Evolutionary conservation across 2,888 invertebrate species (phyloP).

Genomic region (Drosophila rellima): DNA sequence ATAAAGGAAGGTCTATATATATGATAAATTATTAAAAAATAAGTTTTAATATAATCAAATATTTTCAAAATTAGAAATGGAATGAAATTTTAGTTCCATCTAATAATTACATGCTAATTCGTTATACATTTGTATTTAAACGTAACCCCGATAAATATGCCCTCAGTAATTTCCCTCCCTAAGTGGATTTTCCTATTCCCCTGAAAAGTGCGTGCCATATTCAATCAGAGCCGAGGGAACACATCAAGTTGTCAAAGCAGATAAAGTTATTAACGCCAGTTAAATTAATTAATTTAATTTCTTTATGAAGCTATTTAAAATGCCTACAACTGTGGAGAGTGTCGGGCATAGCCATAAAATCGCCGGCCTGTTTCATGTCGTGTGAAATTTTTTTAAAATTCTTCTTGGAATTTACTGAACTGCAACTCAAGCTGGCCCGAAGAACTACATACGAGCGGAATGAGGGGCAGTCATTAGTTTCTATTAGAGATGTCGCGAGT

Average conservation of each 20-base stretch:
- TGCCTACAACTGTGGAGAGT: conserved; percentile 10
- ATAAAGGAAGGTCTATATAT: too few relatives aligned
- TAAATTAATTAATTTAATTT: conserved; percentile 66
- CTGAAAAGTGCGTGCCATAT: conserved; percentile 28
- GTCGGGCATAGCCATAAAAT: conserved; percentile 1
- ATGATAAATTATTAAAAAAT: too few relatives aligned
- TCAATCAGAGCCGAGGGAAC: conserved; percentile 44
- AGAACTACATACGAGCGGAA: background rate
- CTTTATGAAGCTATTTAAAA: conserved; percentile 44
- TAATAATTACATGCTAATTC: background rate
- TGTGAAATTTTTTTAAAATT: conserved; percentile 35
- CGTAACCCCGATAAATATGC: background rate
- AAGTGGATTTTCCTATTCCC: background rate
- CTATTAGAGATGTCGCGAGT: conserved; percentile 50
- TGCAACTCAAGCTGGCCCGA: conserved; percentile 3
- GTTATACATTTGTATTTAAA: background rate
- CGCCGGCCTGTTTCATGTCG: conserved; percentile 26
- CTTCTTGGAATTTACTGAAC: conserved; percentile 41
- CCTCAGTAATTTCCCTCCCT: background rate
- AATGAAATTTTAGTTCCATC: background rate
- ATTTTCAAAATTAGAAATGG: too few relatives aligned
- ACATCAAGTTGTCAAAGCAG: conserved; percentile 57
- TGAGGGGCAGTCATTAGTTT: conserved; percentile 52
- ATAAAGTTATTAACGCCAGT: conserved; percentile 66
- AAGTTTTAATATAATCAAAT: too few relatives aligned